Conservation (phyloP, 2,113 vertebrate genomes). For the Rafetus swinhoei region DNA sequence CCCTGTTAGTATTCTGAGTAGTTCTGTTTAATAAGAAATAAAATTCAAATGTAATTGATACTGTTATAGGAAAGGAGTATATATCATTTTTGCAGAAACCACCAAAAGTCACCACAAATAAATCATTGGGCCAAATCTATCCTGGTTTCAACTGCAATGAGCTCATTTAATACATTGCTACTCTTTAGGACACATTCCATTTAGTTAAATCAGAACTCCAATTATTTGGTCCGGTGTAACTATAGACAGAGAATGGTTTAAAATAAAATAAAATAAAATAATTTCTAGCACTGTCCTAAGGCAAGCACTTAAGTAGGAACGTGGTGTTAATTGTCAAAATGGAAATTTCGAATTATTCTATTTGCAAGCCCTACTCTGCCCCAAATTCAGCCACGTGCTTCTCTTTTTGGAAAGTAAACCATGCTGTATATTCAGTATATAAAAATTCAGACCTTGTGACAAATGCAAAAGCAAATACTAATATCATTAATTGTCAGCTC, state of each 20-base stretch:
- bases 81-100: not conserved
- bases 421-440: not conserved
- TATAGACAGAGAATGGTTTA: not conserved
- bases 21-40: not conserved
- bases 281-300: not conserved
- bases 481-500: not conserved
- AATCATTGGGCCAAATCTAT: not conserved
- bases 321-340: not conserved
- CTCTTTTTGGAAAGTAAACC: fast-evolving
- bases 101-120: fast-evolving
- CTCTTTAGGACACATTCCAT: not conserved
- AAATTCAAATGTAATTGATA: conserved; percentile 13
- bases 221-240: not conserved
- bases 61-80: not conserved
- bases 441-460: fast-evolving
- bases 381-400: not conserved
- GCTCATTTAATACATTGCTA: not conserved
- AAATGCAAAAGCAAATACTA: fast-evolving
- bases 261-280: not conserved
- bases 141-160: not conserved
- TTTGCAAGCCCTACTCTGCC: not conserved
- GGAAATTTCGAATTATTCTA: not conserved
- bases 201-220: conserved; percentile 12
- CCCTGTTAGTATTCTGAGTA: not conserved
- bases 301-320: not conserved